These are phyloP conservation scores for Dipodomys ordii DNA, from an alignment of 2,113 vertebrate genomes.

Conservation along the genomic window DNA sequence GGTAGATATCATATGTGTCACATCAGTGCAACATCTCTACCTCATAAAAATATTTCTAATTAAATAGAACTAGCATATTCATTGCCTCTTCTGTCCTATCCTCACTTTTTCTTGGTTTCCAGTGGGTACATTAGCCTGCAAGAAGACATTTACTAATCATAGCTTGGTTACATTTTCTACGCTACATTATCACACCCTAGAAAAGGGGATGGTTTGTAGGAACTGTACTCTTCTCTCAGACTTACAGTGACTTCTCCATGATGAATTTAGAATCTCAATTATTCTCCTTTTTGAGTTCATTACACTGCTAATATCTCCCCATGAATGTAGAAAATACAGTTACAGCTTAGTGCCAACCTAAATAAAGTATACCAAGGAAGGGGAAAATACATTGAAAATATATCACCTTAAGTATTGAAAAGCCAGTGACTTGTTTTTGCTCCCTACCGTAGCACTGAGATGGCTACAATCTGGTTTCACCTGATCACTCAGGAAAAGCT, in stretches of 20 bases:
- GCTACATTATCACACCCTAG: neutral
- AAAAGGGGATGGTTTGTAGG: neutral
- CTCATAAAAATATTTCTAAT: constrained; percentile 39
- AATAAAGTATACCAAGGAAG: neutral
- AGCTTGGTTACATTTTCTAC: neutral
- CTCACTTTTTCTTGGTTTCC: neutral
- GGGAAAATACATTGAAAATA: constrained; percentile 9
- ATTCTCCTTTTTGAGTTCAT: constrained; percentile 10
- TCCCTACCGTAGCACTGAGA: neutral
- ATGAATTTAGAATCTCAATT: neutral
- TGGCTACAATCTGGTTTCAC: neutral
- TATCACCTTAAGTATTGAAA: neutral
- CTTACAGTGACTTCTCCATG: neutral
- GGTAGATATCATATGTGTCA: neutral
- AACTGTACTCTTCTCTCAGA: neutral
- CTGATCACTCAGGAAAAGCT: neutral
- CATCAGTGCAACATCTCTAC: neutral
- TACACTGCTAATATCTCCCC: neutral
- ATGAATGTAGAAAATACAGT: neutral
- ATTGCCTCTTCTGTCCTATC: neutral
- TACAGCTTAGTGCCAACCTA: neutral
- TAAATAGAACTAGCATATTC: neutral
- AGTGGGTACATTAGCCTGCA: neutral
- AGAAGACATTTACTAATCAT: neutral
- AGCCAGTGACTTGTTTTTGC: neutral